Evolutionary conservation across 2,797 vertebrate genomes (phyloP).

Genomic region (Sebastes cheni): DNA sequence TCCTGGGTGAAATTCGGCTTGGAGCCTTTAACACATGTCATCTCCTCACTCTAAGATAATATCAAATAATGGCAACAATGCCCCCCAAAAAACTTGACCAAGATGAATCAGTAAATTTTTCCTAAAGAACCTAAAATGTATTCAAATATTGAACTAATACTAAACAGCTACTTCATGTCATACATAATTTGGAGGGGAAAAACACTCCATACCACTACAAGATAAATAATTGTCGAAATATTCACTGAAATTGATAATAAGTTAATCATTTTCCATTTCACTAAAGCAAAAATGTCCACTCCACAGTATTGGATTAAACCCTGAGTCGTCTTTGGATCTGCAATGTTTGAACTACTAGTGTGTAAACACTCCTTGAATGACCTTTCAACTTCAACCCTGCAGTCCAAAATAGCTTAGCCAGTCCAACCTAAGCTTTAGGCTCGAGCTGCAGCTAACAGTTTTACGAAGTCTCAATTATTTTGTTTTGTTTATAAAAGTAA

Average conservation of each 20-base stretch:
- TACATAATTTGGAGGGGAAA: not conserved
- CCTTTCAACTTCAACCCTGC: not conserved
- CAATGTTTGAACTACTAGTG: slow-evolving; percentile 20
- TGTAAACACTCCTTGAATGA: slow-evolving; percentile 22
- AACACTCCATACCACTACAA: not conserved
- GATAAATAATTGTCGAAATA: not conserved
- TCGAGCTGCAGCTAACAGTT: not conserved
- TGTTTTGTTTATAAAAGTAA: not conserved
- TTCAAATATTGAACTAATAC: not conserved
- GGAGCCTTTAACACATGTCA: not conserved
- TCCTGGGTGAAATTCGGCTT: not conserved
- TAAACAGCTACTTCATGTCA: not conserved
- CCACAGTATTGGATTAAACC: slow-evolving; percentile 10
- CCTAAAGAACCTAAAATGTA: not conserved
- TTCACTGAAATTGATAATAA: not conserved
- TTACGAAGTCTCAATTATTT: not conserved
- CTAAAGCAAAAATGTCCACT: not conserved
- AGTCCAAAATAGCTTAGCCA: not conserved
- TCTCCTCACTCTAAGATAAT: not conserved
- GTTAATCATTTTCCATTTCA: not conserved
- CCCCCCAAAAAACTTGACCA: not conserved
- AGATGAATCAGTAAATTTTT: not conserved
- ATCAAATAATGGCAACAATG: not conserved
- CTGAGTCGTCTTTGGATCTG: not conserved
- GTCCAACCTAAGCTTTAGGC: not conserved